Conservation (phyloP, 2,797 vertebrate genomes). For the Hapalemur alaotrensis region DNA sequence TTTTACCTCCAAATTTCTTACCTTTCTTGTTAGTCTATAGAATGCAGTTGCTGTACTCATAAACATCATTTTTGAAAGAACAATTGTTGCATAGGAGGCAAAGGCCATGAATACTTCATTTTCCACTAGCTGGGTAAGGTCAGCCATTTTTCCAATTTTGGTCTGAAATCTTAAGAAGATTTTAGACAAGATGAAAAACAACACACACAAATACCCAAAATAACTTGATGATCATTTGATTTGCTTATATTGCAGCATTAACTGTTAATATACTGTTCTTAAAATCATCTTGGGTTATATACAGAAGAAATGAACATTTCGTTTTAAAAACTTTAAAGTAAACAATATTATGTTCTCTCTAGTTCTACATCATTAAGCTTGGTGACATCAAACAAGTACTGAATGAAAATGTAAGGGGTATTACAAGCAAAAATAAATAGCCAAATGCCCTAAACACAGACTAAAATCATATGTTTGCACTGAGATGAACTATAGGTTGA, state of each 20-base stretch:
- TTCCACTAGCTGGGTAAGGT: constrained; percentile 75
- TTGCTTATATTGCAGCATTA: background rate
- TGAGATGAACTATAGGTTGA: background rate
- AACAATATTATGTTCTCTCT: background rate
- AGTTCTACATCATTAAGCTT: background rate
- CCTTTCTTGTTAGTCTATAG: constrained; percentile 88
- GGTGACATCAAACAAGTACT: background rate
- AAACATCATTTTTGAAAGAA: constrained; percentile 91
- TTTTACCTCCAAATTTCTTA: constrained; percentile 67
- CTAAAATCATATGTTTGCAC: background rate
- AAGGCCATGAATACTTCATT: constrained; percentile 87
- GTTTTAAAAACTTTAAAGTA: background rate
- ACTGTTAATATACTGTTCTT: background rate
- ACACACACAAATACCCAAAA: background rate
- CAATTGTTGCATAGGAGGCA: constrained; percentile 85
- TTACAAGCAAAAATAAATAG: background rate
- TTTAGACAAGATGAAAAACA: constrained; percentile 1
- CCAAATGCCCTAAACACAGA: background rate
- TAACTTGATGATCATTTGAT: background rate
- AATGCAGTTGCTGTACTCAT: constrained; percentile 86
- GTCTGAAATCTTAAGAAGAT: constrained; percentile 52
- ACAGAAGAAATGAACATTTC: background rate
- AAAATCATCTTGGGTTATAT: background rate
- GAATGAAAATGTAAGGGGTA: background rate
- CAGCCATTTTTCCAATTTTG: constrained; percentile 75